phyloP scores from a whole-genome alignment of 2,797 vertebrate genomes.

The Takifugu rubripes region DNA sequence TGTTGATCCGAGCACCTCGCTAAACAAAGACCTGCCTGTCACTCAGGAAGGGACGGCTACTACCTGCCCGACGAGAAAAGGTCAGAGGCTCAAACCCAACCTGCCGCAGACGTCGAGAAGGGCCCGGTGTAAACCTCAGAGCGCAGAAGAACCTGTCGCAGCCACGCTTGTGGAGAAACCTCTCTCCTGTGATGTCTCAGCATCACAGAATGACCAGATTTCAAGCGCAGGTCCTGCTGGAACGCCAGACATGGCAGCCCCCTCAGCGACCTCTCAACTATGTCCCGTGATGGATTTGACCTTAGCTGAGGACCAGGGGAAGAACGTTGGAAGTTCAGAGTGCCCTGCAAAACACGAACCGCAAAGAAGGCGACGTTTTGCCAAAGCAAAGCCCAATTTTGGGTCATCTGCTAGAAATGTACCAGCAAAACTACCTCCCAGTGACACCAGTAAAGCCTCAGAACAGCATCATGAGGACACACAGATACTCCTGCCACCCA shows the following conservation, averaged over 20 bases:
- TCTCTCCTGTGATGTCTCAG: constrained; percentile 4
- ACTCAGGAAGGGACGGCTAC: constrained; percentile 6
- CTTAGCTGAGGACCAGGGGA: constrained; percentile 4
- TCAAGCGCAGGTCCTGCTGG: neutral
- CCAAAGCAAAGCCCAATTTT: constrained; percentile 55
- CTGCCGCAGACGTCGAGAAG: constrained; percentile 25
- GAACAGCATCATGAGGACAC: neutral
- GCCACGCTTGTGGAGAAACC: no score
- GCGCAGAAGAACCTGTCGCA: neutral
- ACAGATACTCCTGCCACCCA: neutral
- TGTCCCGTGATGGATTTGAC: neutral
- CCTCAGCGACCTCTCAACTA: constrained; percentile 1
- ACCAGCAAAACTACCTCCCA: constrained; percentile 9
- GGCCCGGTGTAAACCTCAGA: constrained; percentile 13
- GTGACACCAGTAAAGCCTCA: neutral
- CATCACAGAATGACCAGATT: neutral
- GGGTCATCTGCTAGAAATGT: constrained; percentile 14
- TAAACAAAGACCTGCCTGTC: constrained; percentile 10
- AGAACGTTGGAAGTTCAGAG: constrained; percentile 10
- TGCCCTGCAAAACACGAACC: constrained; percentile 10
- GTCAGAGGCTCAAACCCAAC: constrained; percentile 33
- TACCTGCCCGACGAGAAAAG: neutral
- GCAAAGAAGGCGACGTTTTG: constrained; percentile 31
- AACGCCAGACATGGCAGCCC: neutral
- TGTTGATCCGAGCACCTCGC: neutral